These are phyloP conservation scores for Hymenochirus boettgeri DNA, from an alignment of 2,113 vertebrate genomes.

Conservation along the genomic window DNA sequence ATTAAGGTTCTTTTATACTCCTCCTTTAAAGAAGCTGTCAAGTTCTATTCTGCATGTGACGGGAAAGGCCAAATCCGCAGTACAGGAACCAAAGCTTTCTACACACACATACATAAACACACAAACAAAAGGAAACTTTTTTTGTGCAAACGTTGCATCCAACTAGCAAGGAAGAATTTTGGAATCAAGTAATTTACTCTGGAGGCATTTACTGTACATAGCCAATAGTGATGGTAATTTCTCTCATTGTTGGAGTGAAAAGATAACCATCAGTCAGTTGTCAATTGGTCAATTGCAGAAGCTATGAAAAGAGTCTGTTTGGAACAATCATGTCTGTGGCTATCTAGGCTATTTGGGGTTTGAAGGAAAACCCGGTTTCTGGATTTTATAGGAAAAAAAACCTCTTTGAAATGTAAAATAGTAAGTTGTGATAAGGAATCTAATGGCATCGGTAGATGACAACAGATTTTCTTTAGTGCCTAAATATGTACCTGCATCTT, in stretches of 20 bases:
- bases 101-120: slow-evolving; percentile 43
- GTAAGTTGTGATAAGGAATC: too few relatives aligned
- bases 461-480: too few relatives aligned
- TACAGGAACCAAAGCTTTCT: slow-evolving; percentile 77
- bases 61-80: slow-evolving; percentile 88
- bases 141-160: slow-evolving; percentile 71
- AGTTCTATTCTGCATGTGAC: slow-evolving; percentile 81
- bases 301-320: slow-evolving; percentile 88
- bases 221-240: slow-evolving; percentile 98
- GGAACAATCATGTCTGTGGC: slow-evolving; percentile 84
- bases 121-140: slow-evolving; percentile 82
- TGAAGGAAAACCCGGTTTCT: slow-evolving; percentile 78
- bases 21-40: slow-evolving; percentile 98
- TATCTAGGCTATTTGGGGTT: slow-evolving; percentile 82
- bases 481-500: too few relatives aligned
- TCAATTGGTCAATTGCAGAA: slow-evolving; percentile 97
- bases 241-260: slow-evolving; percentile 91
- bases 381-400: slow-evolving; percentile 60
- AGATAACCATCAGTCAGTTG: slow-evolving; percentile 99
- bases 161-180: slow-evolving; percentile 85
- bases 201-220: slow-evolving; percentile 96
- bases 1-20: slow-evolving; percentile 87
- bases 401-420: slow-evolving; percentile 18
- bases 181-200: slow-evolving; percentile 99
- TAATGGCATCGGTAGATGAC: too few relatives aligned